Conservation (phyloP, 1,140 invertebrate genomes). For the Sitodiplosis mosellana region DNA sequence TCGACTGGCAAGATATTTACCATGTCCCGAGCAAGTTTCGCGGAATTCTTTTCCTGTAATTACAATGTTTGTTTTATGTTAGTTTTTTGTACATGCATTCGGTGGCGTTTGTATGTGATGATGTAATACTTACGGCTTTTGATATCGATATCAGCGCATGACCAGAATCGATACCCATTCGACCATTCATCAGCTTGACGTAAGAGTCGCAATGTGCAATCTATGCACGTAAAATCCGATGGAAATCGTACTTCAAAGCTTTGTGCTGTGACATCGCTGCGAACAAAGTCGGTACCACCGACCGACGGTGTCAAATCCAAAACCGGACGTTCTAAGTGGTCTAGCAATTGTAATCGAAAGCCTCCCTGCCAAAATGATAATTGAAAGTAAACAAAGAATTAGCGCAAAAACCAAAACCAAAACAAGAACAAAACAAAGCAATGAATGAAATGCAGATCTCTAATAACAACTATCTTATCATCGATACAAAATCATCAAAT, state of each 20-base stretch:
- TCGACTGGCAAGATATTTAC: constrained; percentile 50
- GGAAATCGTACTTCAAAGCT: constrained; percentile 61
- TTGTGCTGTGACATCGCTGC: constrained; percentile 61
- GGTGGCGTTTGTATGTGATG: neutral
- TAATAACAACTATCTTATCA: no score
- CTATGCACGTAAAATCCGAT: constrained; percentile 60
- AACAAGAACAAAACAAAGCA: no score
- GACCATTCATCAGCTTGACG: constrained; percentile 82
- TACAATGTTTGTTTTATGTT: neutral
- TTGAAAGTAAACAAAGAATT: no score
- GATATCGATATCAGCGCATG: constrained; percentile 88
- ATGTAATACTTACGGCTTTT: constrained; percentile 28
- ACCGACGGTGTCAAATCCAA: constrained; percentile 69
- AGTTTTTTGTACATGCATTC: neutral
- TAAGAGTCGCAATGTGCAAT: constrained; percentile 76
- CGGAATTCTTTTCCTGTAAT: constrained; percentile 45
- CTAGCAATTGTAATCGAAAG: constrained; percentile 65
- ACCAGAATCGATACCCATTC: constrained; percentile 72
- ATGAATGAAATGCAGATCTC: no score
- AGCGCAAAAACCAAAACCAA: no score
- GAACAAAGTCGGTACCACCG: constrained; percentile 56
- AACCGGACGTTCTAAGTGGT: constrained; percentile 58
- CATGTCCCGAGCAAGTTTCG: constrained; percentile 67
- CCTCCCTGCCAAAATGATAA: constrained; percentile 60
- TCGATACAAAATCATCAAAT: no score